These are phyloP conservation scores for Ivindomyrus marchei DNA, from an alignment of 2,113 vertebrate genomes.

Conservation along the genomic window DNA sequence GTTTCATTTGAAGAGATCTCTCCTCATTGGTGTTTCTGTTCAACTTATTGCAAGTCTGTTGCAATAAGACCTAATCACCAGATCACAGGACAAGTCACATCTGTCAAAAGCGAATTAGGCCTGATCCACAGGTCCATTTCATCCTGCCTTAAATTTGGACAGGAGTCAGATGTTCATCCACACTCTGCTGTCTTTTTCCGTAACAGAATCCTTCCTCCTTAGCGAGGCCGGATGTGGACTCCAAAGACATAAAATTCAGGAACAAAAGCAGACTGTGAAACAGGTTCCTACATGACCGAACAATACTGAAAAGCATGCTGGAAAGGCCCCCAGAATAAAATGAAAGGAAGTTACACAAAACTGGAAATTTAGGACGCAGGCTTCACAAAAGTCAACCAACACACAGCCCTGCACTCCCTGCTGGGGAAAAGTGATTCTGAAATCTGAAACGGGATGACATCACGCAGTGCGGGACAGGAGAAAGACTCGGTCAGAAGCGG, in stretches of 20 bases:
- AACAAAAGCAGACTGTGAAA: background rate
- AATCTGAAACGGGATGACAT: background rate
- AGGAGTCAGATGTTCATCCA: background rate
- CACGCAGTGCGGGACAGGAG: background rate
- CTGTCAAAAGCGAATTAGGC: background rate
- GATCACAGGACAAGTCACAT: no score
- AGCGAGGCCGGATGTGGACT: background rate
- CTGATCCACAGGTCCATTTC: background rate
- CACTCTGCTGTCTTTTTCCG: background rate
- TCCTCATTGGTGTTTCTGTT: constrained; percentile 8
- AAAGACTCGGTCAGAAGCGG: background rate
- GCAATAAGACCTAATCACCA: background rate
- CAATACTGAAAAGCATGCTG: background rate
- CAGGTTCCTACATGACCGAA: background rate
- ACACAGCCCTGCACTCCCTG: background rate
- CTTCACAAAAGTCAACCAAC: background rate
- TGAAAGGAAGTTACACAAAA: background rate
- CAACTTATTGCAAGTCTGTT: background rate
- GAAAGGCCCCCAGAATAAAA: background rate
- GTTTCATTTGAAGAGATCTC: constrained; percentile 15
- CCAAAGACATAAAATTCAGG: background rate
- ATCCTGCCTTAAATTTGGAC: background rate
- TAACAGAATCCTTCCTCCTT: background rate
- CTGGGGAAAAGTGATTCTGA: background rate
- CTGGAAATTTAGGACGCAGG: background rate